Conservation (phyloP, 2,888 invertebrate genomes). For the Yponomeuta evonymella region DNA sequence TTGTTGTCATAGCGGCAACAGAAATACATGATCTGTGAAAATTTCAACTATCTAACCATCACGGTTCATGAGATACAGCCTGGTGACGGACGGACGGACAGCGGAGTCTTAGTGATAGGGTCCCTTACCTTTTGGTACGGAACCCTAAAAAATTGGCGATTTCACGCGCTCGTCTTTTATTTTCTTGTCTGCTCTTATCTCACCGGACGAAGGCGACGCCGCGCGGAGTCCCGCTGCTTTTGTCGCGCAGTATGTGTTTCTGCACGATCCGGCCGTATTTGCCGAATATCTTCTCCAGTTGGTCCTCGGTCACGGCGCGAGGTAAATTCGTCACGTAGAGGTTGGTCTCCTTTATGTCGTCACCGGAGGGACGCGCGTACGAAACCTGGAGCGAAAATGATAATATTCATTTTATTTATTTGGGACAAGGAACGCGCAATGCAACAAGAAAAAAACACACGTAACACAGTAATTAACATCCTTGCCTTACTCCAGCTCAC, state of each 20-base stretch:
- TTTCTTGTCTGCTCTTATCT: slow-evolving; percentile 21
- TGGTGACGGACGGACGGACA: too few species aligned
- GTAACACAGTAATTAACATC: too few species aligned
- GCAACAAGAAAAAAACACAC: too few species aligned
- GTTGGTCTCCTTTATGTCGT: slow-evolving; percentile 95
- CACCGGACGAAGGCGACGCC: slow-evolving; percentile 96
- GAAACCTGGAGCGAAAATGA: slow-evolving; percentile 79
- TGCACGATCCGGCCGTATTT: slow-evolving; percentile 94
- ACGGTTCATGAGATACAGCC: too few species aligned
- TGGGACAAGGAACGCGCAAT: neutral
- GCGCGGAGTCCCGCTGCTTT: slow-evolving; percentile 89
- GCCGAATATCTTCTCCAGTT: slow-evolving; percentile 89
- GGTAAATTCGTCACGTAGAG: slow-evolving; percentile 95
- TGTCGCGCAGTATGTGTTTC: slow-evolving; percentile 92
- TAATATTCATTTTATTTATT: neutral
- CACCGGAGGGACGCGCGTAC: slow-evolving; percentile 92
- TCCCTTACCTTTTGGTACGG: too few species aligned
- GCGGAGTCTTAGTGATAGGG: too few species aligned
- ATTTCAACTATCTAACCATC: too few species aligned
- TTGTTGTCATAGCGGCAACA: too few species aligned
- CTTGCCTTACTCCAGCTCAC: too few species aligned
- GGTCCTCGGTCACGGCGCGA: slow-evolving; percentile 87
- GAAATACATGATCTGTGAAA: too few species aligned
- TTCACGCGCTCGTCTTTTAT: too few species aligned
- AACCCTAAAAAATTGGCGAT: too few species aligned